phyloP scores from a whole-genome alignment of 2,888 invertebrate genomes.

The Anoplius nigerrimus region DNA sequence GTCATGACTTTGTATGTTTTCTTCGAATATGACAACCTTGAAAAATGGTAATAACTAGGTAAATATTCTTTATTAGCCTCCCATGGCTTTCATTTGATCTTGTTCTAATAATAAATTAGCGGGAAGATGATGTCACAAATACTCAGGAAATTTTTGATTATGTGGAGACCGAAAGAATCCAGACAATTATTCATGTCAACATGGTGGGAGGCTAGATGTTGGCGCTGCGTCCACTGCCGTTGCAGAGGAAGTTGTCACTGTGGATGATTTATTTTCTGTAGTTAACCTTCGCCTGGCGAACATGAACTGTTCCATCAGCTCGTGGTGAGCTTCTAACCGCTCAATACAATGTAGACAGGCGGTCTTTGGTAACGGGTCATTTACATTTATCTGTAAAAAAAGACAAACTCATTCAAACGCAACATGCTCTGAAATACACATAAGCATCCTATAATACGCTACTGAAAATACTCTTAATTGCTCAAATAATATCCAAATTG shows the following conservation, averaged over 20 bases:
- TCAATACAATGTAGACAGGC: conserved; percentile 78
- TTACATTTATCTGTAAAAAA: conserved; percentile 71
- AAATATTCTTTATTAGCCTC: conserved; percentile 7
- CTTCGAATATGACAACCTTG: no score
- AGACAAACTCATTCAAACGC: conserved; percentile 6
- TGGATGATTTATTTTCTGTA: conserved; percentile 60
- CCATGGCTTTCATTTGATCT: background rate
- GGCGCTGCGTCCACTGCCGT: conserved; percentile 60
- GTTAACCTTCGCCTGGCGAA: conserved; percentile 70
- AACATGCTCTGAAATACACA: background rate
- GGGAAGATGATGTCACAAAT: conserved; percentile 40
- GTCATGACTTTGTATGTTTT: no score
- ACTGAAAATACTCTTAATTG: no score
- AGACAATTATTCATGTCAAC: conserved; percentile 63
- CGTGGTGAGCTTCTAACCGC: conserved; percentile 77
- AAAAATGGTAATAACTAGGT: background rate
- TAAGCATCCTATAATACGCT: background rate
- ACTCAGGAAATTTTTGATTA: conserved; percentile 31
- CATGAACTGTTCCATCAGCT: conserved; percentile 76
- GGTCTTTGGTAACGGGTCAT: conserved; percentile 76
- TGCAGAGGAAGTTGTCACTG: conserved; percentile 62
- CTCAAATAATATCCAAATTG: no score
- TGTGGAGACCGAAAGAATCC: conserved; percentile 32
- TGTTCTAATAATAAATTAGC: conserved; percentile 35
- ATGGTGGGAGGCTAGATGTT: conserved; percentile 66